Percentiles rank a stretch among this genome's conserved stretches.
phyloP scores from a whole-genome alignment of 2,888 invertebrate species.

The Nemapogon koenigi region DNA sequence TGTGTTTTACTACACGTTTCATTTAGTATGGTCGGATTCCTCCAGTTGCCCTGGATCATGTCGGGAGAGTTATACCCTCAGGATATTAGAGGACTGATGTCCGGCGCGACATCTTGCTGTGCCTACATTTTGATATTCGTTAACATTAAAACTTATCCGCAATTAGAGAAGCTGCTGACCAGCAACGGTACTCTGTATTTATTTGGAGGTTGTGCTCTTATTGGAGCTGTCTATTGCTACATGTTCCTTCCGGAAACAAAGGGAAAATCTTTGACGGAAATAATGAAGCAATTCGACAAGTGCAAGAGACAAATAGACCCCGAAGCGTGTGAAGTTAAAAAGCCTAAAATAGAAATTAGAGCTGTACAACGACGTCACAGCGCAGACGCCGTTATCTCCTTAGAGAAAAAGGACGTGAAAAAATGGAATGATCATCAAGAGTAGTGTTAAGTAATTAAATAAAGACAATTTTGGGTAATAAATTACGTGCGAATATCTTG shows the following conservation, averaged over 20 bases:
- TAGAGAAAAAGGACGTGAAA: constrained; percentile 36
- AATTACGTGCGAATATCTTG: no score
- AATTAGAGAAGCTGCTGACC: constrained; percentile 59
- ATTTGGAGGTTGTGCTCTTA: constrained; percentile 65
- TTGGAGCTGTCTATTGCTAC: constrained; percentile 67
- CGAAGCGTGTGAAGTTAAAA: constrained; percentile 20
- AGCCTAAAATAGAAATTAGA: constrained; percentile 29
- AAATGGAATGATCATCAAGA: constrained; percentile 29
- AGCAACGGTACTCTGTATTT: constrained; percentile 71
- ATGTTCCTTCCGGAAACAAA: constrained; percentile 73
- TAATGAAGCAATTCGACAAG: constrained; percentile 67
- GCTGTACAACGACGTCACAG: constrained; percentile 48
- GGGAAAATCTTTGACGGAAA: constrained; percentile 71
- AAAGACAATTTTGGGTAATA: no score
- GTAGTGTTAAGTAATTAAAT: neutral
- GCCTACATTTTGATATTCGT: constrained; percentile 74
- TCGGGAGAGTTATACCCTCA: constrained; percentile 76
- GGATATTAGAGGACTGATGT: constrained; percentile 71
- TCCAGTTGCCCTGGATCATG: constrained; percentile 79
- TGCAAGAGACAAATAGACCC: constrained; percentile 37
- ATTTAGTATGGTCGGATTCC: constrained; percentile 76
- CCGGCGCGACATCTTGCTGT: constrained; percentile 73
- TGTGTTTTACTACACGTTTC: constrained; percentile 73
- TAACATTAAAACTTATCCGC: constrained; percentile 74
- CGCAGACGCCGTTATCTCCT: constrained; percentile 40